phyloP scores from a whole-genome alignment of 1,140 invertebrate species.

The Bombus ignitus region DNA sequence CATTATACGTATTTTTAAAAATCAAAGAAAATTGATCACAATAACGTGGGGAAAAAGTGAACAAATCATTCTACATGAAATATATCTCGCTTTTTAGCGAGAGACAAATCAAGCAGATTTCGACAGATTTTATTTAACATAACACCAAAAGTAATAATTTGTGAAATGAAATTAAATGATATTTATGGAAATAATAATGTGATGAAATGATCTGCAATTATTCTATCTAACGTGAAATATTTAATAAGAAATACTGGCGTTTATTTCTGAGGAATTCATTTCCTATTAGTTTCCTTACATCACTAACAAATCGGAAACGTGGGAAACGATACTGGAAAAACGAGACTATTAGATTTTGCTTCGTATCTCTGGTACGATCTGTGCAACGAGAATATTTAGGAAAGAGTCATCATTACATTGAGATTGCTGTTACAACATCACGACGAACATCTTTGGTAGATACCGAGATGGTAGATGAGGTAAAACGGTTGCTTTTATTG shows the following conservation, averaged over 20 bases:
- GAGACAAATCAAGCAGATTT: too few relatives aligned
- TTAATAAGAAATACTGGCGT: neutral
- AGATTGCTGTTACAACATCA: neutral
- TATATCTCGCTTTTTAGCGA: too few relatives aligned
- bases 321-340: neutral
- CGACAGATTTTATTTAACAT: too few relatives aligned
- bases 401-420: neutral
- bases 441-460: neutral
- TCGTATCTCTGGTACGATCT: neutral
- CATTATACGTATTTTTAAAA: too few relatives aligned
- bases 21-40: too few relatives aligned
- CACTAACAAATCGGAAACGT: neutral
- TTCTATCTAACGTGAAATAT: neutral
- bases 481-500: constrained; percentile 39
- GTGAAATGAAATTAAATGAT: too few relatives aligned
- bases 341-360: neutral
- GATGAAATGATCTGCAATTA: neutral
- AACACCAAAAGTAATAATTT: too few relatives aligned
- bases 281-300: neutral
- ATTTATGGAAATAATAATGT: too few relatives aligned
- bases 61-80: too few relatives aligned
- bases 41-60: too few relatives aligned
- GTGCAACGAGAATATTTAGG: constrained; percentile 19
- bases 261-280: neutral
- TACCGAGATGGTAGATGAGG: constrained; percentile 3